These are phyloP conservation scores for Bibio marci DNA, from an alignment of 2,888 invertebrate genomes.

Conservation along the genomic window DNA sequence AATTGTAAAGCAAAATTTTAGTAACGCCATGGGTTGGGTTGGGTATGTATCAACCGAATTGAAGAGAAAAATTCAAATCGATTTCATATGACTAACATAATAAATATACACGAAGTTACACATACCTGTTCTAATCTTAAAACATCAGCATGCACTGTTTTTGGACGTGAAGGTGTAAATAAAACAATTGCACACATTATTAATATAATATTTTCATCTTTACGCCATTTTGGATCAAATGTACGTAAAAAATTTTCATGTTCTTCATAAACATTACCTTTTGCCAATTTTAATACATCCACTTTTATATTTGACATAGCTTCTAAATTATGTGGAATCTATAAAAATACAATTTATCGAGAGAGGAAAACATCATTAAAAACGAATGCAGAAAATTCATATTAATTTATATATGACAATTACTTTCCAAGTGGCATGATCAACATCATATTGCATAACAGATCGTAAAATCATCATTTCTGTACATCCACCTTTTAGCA, in stretches of 20 bases:
- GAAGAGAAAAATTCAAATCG: conserved; percentile 4
- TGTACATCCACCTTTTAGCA: conserved; percentile 65
- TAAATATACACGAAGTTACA: neutral
- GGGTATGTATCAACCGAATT: too few relatives aligned
- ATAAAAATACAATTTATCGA: conserved; percentile 8
- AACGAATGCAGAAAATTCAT: too few relatives aligned
- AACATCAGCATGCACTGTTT: conserved; percentile 68
- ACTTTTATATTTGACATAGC: conserved; percentile 65
- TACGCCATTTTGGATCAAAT: conserved; percentile 70
- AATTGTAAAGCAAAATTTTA: too few relatives aligned
- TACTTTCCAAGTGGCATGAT: conserved; percentile 81
- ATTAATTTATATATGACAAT: conserved; percentile 3
- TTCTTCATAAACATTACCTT: conserved; percentile 75
- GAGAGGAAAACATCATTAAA: neutral
- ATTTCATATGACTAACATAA: neutral
- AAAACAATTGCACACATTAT: conserved; percentile 81
- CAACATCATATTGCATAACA: conserved; percentile 79
- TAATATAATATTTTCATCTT: conserved; percentile 77
- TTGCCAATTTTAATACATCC: conserved; percentile 79
- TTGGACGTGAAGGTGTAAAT: conserved; percentile 68
- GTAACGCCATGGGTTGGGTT: too few relatives aligned
- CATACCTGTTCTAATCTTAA: conserved; percentile 74
- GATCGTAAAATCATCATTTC: conserved; percentile 93
- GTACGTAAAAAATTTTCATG: conserved; percentile 72
- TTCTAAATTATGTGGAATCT: conserved; percentile 66